Conservation (phyloP, 2,797 vertebrate species). For the Amphiprion clarkii region DNA sequence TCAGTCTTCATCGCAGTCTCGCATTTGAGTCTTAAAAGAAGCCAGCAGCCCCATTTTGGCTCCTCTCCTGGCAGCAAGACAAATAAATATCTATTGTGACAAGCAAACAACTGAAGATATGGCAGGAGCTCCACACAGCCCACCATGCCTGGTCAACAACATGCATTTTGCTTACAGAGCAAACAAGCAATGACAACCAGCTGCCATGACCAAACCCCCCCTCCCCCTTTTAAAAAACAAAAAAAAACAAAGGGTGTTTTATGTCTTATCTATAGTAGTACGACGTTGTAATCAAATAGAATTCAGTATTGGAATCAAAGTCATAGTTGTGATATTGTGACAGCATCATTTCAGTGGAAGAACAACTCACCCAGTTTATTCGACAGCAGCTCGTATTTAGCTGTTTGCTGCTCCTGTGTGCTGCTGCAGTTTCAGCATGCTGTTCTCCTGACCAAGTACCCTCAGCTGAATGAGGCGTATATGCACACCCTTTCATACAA, state of each 20-base stretch:
- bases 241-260: not conserved
- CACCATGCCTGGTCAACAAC: slow-evolving; percentile 52
- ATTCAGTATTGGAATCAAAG: slow-evolving; percentile 1
- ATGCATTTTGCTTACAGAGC: slow-evolving; percentile 56
- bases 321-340: slow-evolving; percentile 21
- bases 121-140: slow-evolving; percentile 38
- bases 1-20: slow-evolving; percentile 1
- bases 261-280: slow-evolving; percentile 7
- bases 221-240: not conserved
- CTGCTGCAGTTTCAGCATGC: slow-evolving; percentile 79
- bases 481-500: slow-evolving; percentile 57
- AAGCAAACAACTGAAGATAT: slow-evolving; percentile 55
- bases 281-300: not conserved
- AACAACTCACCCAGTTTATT: slow-evolving; percentile 23
- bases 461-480: slow-evolving; percentile 66
- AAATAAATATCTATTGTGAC: slow-evolving; percentile 56
- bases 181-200: slow-evolving; percentile 60
- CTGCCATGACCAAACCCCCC: slow-evolving; percentile 42
- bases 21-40: slow-evolving; percentile 42
- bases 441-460: slow-evolving; percentile 89
- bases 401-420: slow-evolving; percentile 54
- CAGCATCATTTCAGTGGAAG: slow-evolving; percentile 20
- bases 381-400: slow-evolving; percentile 50
- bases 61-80: slow-evolving; percentile 38
- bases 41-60: slow-evolving; percentile 33